A percentile compares a stretch with the other conserved stretches of the same genome.
phyloP scores from a whole-genome alignment of 2,797 vertebrate species.

The Glyptemys insculpta region DNA sequence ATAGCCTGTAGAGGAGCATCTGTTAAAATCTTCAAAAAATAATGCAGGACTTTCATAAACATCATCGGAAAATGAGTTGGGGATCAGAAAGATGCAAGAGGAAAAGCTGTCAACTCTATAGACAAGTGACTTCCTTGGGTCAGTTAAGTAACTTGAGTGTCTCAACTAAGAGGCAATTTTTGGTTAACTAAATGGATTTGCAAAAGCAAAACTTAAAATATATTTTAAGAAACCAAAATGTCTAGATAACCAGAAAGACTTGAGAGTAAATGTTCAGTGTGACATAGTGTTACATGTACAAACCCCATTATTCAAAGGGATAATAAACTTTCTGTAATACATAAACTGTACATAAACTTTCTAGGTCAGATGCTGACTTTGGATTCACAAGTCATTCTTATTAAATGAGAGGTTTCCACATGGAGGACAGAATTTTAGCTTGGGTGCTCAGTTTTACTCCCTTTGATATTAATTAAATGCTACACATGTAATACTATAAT shows the following conservation, averaged over 20 bases:
- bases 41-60: slow-evolving; percentile 16
- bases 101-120: not conserved
- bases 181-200: not conserved
- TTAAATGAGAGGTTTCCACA: rapidly evolving
- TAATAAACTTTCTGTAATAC: not conserved
- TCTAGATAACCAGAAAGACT: not conserved
- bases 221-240: not conserved
- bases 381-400: rapidly evolving
- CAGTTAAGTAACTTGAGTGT: not conserved
- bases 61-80: not conserved
- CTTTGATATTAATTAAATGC: not conserved
- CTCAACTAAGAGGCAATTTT: not conserved
- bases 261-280: not conserved
- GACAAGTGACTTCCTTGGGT: not conserved
- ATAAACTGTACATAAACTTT: rapidly evolving
- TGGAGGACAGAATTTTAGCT: rapidly evolving
- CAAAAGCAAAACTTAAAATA: not conserved
- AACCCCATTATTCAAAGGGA: not conserved
- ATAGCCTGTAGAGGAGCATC: slow-evolving; percentile 56
- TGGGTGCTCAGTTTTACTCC: not conserved
- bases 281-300: not conserved
- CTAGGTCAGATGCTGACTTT: not conserved
- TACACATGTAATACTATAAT: not conserved
- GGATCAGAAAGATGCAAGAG: not conserved
- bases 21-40: slow-evolving; percentile 66